Evolutionary conservation across 2,113 vertebrate species (phyloP), one percentile per base, ranked within the genome.

Genomic region (Anseranas semipalmata): DNA sequence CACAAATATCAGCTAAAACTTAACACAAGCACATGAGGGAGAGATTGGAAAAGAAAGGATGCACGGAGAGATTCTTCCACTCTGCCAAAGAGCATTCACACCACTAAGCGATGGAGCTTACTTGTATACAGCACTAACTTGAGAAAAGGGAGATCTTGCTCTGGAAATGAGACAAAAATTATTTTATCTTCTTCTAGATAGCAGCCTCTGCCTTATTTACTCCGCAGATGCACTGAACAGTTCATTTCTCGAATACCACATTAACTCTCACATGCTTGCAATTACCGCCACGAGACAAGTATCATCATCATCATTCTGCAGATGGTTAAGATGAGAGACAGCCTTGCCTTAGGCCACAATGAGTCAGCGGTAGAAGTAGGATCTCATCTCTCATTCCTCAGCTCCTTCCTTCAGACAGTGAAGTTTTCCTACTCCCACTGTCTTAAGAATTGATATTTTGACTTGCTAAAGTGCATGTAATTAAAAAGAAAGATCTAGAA

Each of bases 221-320:
- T 84, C 50, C 60, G 62, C 20, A 46, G 46, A 81, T 43, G 35
- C 11, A 63, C 13, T 6, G 46, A 92, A 63, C 52, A 68, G 33
- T 75, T 72, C 30, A 73, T 82, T 91, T 85, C 55, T 60, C 56
- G 73, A 52, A 6, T 30, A 87, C 33, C 91, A 75, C 56, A 84
- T 65, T n/a, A 92, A 91, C 48, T 76, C 91, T 96, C 84, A 94
- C 86, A 92, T 87, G 83, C 77, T 95, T 78, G 48, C 80, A 95
- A 86, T 86, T 92, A 85, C 63, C 85, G 75, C 60, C 88, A 90
- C 12, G 20, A 92, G 92, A 85, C 62, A 94, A 95, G 75, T 9
- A 95, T 43, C 93, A 95, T 72, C 90, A 2, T 84, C 84, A 85
- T 67, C 77, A 71, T 71, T 55, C 85, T 85, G 92, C 87, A 95